phyloP scores from a whole-genome alignment of 2,797 vertebrate genomes.

The Semotilus atromaculatus region DNA sequence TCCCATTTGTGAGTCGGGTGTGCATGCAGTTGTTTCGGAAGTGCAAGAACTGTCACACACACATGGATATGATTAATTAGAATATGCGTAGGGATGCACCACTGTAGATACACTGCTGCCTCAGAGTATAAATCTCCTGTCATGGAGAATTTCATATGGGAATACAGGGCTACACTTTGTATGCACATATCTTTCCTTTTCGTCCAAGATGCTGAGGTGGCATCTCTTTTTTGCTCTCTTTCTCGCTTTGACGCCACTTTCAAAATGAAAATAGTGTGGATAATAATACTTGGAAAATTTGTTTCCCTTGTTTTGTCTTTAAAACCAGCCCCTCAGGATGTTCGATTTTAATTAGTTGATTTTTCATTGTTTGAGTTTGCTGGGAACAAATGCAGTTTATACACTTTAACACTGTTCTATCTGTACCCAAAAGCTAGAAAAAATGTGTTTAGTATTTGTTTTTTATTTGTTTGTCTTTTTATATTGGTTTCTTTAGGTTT shows the following conservation, averaged over 20 bases:
- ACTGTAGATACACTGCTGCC: neutral
- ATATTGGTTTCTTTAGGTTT: no score
- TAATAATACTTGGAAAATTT: neutral
- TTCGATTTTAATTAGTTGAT: constrained; percentile 15
- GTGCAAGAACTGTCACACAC: constrained; percentile 19
- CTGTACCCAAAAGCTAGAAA: neutral
- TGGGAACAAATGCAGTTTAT: neutral
- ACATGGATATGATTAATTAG: constrained; percentile 44
- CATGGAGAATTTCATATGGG: constrained; percentile 7
- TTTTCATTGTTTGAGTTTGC: neutral
- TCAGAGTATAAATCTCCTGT: constrained; percentile 29
- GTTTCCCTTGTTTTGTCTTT: constrained; percentile 9
- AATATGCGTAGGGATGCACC: constrained; percentile 23
- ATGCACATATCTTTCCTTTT: constrained; percentile 7
- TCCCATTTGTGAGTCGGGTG: constrained; percentile 4
- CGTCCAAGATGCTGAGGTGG: constrained; percentile 23
- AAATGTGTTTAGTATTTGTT: neutral
- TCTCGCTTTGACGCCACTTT: neutral
- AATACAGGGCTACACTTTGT: constrained; percentile 16
- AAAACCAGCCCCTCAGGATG: neutral
- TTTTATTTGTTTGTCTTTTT: no score
- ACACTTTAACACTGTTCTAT: neutral
- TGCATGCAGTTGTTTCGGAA: neutral
- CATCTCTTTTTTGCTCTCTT: neutral
- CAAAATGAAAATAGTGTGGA: neutral